A percentile compares a stretch with the other conserved stretches of the same genome.
These are phyloP conservation scores for Drosophila falleni DNA, from an alignment of 2,888 invertebrate species.

Conservation along the genomic window DNA sequence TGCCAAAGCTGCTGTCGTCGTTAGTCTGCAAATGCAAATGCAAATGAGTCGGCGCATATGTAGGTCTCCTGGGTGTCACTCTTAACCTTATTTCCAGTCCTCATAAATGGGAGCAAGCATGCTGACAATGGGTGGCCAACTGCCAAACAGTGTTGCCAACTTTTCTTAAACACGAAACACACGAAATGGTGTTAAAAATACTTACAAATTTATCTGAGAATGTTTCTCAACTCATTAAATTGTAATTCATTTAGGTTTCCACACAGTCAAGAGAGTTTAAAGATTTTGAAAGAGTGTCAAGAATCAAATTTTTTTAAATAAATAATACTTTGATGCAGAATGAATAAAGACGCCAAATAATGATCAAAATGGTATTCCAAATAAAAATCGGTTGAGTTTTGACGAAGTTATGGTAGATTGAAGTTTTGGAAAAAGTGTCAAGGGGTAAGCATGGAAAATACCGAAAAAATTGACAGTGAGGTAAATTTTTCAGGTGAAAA, in stretches of 20 bases:
- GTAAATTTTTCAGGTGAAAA: no score
- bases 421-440: no score
- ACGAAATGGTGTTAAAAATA: not conserved
- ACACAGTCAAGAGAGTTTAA: not conserved
- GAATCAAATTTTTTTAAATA: no score
- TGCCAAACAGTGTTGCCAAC: slow-evolving; percentile 4
- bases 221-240: not conserved
- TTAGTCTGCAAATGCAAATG: slow-evolving; percentile 75
- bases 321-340: no score
- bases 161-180: not conserved
- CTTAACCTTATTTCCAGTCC: slow-evolving; percentile 73
- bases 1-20: slow-evolving; percentile 43
- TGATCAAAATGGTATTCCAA: no score
- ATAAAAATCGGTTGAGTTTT: no score
- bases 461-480: no score
- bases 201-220: not conserved
- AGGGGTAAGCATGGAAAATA: no score
- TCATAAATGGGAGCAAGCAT: slow-evolving; percentile 69
- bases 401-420: no score
- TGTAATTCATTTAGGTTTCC: not conserved
- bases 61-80: slow-evolving; percentile 80
- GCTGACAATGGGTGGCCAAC: slow-evolving; percentile 45
- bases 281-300: no score
- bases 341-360: no score
- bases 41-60: slow-evolving; percentile 76